Base-by-base conservation (phyloP, 2,113 vertebrate genomes). In the Gulo gulo region DNA sequence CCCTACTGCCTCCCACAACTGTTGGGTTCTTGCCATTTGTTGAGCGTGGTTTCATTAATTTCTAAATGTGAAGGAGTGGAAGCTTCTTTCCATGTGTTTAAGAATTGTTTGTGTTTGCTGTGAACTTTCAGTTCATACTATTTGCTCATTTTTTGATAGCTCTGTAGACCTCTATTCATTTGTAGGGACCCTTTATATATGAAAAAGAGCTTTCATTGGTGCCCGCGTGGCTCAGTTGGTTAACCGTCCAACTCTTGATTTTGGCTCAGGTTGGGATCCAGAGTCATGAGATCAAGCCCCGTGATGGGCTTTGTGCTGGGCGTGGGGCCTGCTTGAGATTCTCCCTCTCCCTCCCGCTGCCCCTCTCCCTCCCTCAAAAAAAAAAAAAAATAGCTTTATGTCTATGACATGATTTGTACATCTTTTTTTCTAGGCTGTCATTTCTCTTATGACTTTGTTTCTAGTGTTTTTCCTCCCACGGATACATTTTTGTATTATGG, bases 371-470 rank as follows among this genome's bases (percentile, higher is more conserved):
- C 16, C 16, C 67, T 36, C 52, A 55, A 55, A 55, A 55, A 18
- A 55, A 55, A 50, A 18, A n/a, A 69, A 94, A 96, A 47, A 73
- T 16, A 59, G n/a, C 23, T 88, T 80, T 31, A 67, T 81, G 47
- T 80, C 9, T 23, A 0, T 47, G 85, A 34, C 45, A 29, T 55
- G 73, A 61, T 74, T 65, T 73, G 20, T 9, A 20, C 4, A 7
- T 89, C 52, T 87, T 94, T 94, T 59, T 90, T 74, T 90, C 7
- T 34, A 42, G 73, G 21, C 69, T 89, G 24, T 59, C 16, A 29
- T 97, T 96, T 97, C 63, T 61, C 67, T 87, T 92, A 87, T 89
- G 55, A 71, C 65, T 39, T 71, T 65, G 55, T 87, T 94, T 97
- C 42, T 93, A 26, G 2, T 65, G 23, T 57, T 34, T n/a, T 50